Evolutionary conservation across 1,140 invertebrate genomes (phyloP).

Genomic region (Oncopodura yosiiana): DNA sequence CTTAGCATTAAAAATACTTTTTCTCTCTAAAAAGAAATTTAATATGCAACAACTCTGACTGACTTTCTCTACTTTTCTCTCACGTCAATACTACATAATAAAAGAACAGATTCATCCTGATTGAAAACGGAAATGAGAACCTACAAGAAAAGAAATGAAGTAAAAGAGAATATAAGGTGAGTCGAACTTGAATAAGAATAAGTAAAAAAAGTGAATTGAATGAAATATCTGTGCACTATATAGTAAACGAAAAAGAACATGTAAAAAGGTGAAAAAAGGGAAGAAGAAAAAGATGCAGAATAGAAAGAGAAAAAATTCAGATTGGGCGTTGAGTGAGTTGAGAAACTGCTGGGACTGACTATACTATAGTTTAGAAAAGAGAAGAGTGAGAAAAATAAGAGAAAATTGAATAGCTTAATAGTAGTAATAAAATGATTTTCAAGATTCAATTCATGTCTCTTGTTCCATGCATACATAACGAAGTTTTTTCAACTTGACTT

Average conservation of each 20-base stretch:
- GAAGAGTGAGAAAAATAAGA: too few species aligned
- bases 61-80: background rate
- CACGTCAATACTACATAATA: background rate
- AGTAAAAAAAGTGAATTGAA: background rate
- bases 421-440: constrained; percentile 35
- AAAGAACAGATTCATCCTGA: constrained; percentile 29
- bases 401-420: constrained; percentile 35
- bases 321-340: too few species aligned
- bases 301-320: constrained; percentile 25
- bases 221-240: background rate
- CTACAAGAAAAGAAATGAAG: constrained; percentile 15
- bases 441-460: constrained; percentile 31
- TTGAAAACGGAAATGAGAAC: constrained; percentile 12
- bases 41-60: too few species aligned
- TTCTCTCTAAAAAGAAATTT: background rate
- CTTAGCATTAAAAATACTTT: background rate
- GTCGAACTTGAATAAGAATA: constrained; percentile 6
- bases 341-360: too few species aligned
- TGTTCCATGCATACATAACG: constrained; percentile 32
- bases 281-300: background rate
- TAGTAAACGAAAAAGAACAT: background rate
- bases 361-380: too few species aligned
- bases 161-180: constrained; percentile 6
- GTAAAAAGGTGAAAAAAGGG: background rate
- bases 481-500: constrained; percentile 22